phyloP scores from a whole-genome alignment of 2,888 invertebrate species.

The Melinopterus prodromus region DNA sequence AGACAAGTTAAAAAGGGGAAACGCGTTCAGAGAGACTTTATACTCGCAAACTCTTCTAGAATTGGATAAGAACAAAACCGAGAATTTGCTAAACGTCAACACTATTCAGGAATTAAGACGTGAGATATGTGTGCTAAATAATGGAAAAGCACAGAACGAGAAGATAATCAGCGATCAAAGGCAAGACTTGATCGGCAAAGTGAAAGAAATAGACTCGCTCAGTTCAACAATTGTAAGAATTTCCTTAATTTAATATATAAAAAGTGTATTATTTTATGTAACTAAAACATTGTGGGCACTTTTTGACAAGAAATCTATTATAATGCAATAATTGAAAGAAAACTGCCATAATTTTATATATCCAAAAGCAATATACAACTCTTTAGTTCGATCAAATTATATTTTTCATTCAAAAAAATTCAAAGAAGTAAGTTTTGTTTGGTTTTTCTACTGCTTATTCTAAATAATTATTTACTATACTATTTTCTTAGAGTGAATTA shows the following conservation, averaged over 20 bases:
- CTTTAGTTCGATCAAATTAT: no score
- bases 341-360: no score
- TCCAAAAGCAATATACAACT: no score
- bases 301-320: no score
- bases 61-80: slow-evolving; percentile 52
- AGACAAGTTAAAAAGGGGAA: slow-evolving; percentile 48
- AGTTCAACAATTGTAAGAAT: slow-evolving; percentile 49
- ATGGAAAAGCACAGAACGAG: slow-evolving; percentile 33
- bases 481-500: slow-evolving; percentile 52
- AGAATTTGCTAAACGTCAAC: slow-evolving; percentile 48
- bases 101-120: slow-evolving; percentile 49
- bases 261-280: no score
- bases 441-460: no score
- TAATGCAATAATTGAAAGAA: no score
- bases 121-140: slow-evolving; percentile 49
- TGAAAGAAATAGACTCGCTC: slow-evolving; percentile 45
- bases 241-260: background rate
- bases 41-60: slow-evolving; percentile 41
- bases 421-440: no score
- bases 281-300: no score
- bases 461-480: slow-evolving; percentile 5
- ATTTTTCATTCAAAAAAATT: no score
- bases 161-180: slow-evolving; percentile 37
- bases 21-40: slow-evolving; percentile 47
- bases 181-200: slow-evolving; percentile 42